Base-by-base conservation (phyloP, 2,113 vertebrate genomes). In the Holacanthus passer region DNA sequence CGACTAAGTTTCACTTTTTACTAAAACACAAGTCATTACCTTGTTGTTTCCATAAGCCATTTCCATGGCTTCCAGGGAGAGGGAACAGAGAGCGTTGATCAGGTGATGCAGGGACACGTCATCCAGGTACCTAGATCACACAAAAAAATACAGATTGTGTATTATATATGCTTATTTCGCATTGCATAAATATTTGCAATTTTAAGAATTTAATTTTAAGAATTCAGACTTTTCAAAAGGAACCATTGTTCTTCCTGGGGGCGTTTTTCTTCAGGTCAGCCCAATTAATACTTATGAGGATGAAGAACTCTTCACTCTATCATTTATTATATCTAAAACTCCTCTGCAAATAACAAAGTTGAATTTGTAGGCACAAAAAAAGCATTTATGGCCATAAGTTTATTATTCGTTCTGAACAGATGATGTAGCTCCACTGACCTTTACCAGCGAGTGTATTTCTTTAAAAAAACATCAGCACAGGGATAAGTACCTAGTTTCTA, bases 31-130 rank as follows among this genome's bases (percentile, higher is more conserved):
- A 53, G 5, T 6, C 1, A 32, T 58, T 74, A 97, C 98, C 96
- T 99, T 99, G 93, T 97, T 99, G 92, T 97, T 99, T 87, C 98
- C 97, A 91, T 97, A 99, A 62, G 99, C 98, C 99, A 99, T 99
- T 90, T 99, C 99, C 98, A 99, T 99, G 60, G 99, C 99, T 94
- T 99, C 99, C 95, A 98, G 79, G 7, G 99, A 99, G 89, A 99
- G 96, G 39, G 98, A 99, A 87, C 98, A 99, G 84, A 99, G 97
- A 22, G 99, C 98, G 31, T 99, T 99, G 93, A 99, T 99, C 94
- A 99, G 95, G 90, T 99, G 99, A 94, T 99, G 99, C 82, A 99
- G 95, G 66, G 99, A 99, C 53, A 99, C 99, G 35, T 99, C 98
- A n/a, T 99, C 99, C 85, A 99, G 95, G 86, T 99, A 99, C 89